A percentile compares a stretch with the other conserved stretches of the same genome.
phyloP scores from a whole-genome alignment of 2,888 invertebrate genomes.

The Eudemis profundana region DNA sequence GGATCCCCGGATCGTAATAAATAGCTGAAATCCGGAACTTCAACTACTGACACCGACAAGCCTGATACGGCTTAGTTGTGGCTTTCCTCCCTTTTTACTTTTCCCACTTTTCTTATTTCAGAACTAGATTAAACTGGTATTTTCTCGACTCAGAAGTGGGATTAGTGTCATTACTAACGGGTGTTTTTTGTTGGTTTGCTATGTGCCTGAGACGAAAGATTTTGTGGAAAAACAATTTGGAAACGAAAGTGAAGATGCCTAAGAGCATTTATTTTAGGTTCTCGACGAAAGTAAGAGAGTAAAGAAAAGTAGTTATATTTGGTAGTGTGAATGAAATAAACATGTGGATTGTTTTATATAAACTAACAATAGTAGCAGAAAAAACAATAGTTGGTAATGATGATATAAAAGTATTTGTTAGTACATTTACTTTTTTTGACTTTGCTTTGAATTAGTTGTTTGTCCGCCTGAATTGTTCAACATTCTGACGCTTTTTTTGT shows the following conservation, averaged over 20 bases:
- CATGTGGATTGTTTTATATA: no score
- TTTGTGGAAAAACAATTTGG: conserved; percentile 16
- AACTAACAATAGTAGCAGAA: no score
- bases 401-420: no score
- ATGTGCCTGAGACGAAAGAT: not conserved
- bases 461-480: no score
- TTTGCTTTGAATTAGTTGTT: no score
- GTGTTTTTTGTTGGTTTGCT: conserved; percentile 26
- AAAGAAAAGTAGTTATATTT: not conserved
- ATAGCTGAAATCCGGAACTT: conserved; percentile 82
- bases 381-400: no score
- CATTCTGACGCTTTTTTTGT: no score
- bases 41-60: conserved; percentile 71
- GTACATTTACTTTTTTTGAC: no score
- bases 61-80: conserved; percentile 71
- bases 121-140: conserved; percentile 50
- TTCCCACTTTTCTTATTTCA: conserved; percentile 54
- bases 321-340: no score
- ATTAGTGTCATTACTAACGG: conserved; percentile 37
- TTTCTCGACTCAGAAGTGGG: conserved; percentile 39
- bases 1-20: conserved; percentile 80
- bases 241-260: not conserved
- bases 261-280: not conserved
- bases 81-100: conserved; percentile 52
- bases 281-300: not conserved